These are phyloP conservation scores for Sebastes steindachneri DNA, from an alignment of 2,797 vertebrate species.

Conservation along the genomic window DNA sequence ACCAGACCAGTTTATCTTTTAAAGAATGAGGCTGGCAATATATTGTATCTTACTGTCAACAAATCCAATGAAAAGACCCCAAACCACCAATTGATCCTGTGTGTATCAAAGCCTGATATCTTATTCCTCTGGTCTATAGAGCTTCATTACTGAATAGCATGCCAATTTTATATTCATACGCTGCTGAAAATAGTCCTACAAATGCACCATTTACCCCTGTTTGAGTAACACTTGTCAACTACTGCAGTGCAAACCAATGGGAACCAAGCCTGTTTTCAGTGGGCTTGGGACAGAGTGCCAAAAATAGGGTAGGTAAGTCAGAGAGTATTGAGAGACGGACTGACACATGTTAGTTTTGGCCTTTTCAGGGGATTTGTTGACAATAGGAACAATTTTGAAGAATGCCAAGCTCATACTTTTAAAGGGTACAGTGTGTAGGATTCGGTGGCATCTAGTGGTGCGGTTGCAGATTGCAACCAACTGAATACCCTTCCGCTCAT, in stretches of 20 bases:
- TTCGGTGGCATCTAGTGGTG: neutral
- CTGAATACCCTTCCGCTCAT: no score
- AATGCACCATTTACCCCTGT: neutral
- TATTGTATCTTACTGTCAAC: slow-evolving; percentile 2
- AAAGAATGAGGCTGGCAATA: neutral
- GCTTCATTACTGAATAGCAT: neutral
- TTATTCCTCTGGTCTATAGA: neutral
- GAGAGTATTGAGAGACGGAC: neutral
- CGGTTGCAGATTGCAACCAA: no score
- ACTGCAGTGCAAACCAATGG: neutral
- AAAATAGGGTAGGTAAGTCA: neutral
- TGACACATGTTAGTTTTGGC: slow-evolving; percentile 2
- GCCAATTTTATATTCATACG: neutral
- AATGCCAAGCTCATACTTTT: neutral
- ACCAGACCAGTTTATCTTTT: neutral
- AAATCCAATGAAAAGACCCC: slow-evolving; percentile 12
- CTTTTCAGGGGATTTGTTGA: slow-evolving; percentile 25
- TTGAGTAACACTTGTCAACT: neutral
- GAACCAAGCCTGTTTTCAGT: neutral
- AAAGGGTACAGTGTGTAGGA: neutral
- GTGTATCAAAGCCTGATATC: neutral
- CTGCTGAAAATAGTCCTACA: neutral
- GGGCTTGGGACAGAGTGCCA: neutral
- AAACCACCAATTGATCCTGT: neutral
- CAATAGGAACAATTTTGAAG: neutral